Evolutionary conservation across 2,888 invertebrate genomes (phyloP), one percentile per base, ranked within the genome.

Genomic region (Encarsia formosa): DNA sequence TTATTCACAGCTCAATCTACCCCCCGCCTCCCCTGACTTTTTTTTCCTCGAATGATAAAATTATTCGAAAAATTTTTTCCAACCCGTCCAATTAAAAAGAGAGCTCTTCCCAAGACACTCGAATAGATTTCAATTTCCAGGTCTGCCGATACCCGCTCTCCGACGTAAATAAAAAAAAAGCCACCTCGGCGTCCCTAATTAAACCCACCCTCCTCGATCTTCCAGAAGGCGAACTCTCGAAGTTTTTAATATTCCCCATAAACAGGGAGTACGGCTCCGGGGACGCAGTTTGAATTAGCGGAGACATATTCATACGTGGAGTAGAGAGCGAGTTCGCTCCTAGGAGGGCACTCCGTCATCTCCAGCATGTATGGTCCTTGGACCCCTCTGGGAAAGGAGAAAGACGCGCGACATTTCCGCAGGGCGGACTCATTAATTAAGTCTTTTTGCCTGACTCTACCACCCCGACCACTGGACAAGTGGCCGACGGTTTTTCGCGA

Each of bases 301-400:
- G 73, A 73, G 73, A 73, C 73, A 74, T 74, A 74, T 74, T 74
- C 73, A 74, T 73, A 73, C 73, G 71, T 71, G 71, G 73, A 73
- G 73, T 73, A 72, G 68, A 72, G 50, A 53, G 47, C 72, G 72
- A 71, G 73, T 73, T 71, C 70, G 71, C 66, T 73, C 73, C 73
- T 74, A 69, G 61, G 73, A 74, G 73, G 71, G 71, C 69, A 73
- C 73, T 74, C 73, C 68, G 73, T 74, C 73, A 74, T 74, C 72
- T 73, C 71, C 61, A 46, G 22, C 9, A 5, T 16, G 34, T 34
- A 8, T 24, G 41, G 13, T 13, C 13, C n/a, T 5, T 22, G 15
- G 20, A 6, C 15, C 20, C 71, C 70, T 68, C 60, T 53, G 72
- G 71, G 69, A 70, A 60, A 62, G 58, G 59, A n/a, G n/a, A 57